Evolutionary conservation across 2,797 vertebrate genomes (phyloP).

Genomic region (Falco biarmicus): DNA sequence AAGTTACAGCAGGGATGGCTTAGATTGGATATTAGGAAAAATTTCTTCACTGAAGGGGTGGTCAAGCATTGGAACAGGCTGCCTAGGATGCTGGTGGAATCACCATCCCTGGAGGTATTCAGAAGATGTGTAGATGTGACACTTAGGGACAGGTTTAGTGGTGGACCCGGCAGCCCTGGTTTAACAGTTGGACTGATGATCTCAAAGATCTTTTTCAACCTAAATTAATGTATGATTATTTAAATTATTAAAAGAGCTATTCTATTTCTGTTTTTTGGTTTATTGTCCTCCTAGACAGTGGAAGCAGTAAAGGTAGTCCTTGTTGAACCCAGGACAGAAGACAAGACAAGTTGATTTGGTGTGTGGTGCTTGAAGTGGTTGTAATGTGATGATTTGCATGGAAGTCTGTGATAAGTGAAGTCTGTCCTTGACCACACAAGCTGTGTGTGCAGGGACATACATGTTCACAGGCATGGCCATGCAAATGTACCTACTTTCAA

Average conservation of each 20-base stretch:
- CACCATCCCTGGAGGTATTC: too few relatives aligned
- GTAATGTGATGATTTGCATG: background rate
- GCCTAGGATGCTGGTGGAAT: too few relatives aligned
- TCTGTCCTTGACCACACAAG: background rate
- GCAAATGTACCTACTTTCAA: background rate
- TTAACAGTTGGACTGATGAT: too few relatives aligned
- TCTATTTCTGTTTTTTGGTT: background rate
- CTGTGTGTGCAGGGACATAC: background rate
- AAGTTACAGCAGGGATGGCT: too few relatives aligned
- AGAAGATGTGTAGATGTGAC: too few relatives aligned
- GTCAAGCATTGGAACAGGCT: too few relatives aligned
- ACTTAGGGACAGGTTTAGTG: too few relatives aligned
- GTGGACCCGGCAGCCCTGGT: too few relatives aligned
- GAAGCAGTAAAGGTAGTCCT: background rate
- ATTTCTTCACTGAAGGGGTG: too few relatives aligned
- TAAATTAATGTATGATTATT: background rate
- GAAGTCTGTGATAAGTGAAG: background rate
- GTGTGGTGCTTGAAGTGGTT: background rate
- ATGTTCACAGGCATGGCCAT: fast-evolving
- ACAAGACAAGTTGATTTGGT: background rate
- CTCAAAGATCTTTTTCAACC: too few relatives aligned
- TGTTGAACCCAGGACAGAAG: background rate
- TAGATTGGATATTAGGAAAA: too few relatives aligned
- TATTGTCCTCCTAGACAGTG: background rate
- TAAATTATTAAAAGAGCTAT: background rate